Conservation (phyloP, 1,140 invertebrate genomes). For the Oreohelix idahoensis region DNA sequence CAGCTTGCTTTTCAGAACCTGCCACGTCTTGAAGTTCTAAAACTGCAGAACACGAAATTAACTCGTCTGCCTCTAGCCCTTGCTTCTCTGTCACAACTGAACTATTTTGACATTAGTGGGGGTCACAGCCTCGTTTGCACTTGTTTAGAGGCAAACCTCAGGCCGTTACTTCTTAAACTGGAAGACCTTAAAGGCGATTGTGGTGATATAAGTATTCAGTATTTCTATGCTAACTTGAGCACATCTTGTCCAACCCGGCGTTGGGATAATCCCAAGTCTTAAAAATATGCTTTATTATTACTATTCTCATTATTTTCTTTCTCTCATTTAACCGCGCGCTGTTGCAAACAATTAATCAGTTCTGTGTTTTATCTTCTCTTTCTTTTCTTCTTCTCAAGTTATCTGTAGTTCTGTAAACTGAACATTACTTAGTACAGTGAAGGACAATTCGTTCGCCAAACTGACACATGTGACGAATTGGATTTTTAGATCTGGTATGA, state of each 20-base stretch:
- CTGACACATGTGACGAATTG: too few relatives aligned
- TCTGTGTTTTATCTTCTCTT: too few relatives aligned
- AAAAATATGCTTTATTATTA: too few relatives aligned
- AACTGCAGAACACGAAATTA: background rate
- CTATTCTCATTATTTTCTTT: too few relatives aligned
- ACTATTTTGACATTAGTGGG: background rate
- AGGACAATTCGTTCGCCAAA: too few relatives aligned
- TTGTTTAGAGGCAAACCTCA: background rate
- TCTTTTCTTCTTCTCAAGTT: too few relatives aligned
- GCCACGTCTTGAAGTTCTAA: background rate
- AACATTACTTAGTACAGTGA: too few relatives aligned
- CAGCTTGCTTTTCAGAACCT: background rate
- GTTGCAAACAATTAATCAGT: too few relatives aligned
- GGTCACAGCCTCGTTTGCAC: background rate
- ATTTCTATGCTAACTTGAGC: background rate
- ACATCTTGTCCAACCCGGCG: background rate
- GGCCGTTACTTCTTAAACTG: background rate
- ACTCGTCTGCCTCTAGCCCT: background rate
- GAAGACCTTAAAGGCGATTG: background rate
- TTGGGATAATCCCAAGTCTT: too few relatives aligned
- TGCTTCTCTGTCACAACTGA: background rate
- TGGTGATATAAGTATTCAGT: background rate
- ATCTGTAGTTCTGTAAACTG: too few relatives aligned
- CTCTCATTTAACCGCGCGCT: too few relatives aligned
- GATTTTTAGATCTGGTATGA: too few relatives aligned